Evolutionary conservation across 2,888 invertebrate genomes (phyloP), one percentile per base, ranked within the genome.

Genomic region (Matsumyia berberina): DNA sequence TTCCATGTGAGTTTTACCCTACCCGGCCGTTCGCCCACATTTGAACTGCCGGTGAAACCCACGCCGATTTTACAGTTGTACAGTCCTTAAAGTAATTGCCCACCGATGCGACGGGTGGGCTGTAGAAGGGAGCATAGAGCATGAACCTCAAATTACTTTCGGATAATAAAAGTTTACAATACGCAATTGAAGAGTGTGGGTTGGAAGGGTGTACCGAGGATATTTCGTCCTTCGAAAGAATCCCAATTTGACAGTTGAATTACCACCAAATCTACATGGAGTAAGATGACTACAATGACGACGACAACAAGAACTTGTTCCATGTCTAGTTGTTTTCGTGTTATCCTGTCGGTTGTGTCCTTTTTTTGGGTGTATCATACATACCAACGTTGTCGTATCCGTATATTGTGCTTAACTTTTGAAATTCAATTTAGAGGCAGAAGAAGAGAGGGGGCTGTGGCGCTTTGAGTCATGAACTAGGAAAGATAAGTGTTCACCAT

Each of bases 191-290:
- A 8, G n/a, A n/a, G 33, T 11, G 19, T 58, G 24, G 35, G 15
- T 0, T 11, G 31, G 33, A 17, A 29, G 24, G 4, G 24, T 24
- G 24, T 4, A 24, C 24, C 1, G 37, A 31, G 19, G 17, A 62
- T 44, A 19, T 62, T 15, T 67, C n/a, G 24, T 37, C 53, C 64
- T 17, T 33, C 11, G n/a, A 58, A 35, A 42, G 57, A 35, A 33
- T 77, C 12, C 33, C 49, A 67, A 58, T 73, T 78, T 73, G 78
- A 83, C 78, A 67, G 73, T 67, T 62, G 78, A 72, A 46, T 62
- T 57, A 70, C 76, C 58, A 58, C 39, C 31, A 70, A 64, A 66
- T 69, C 62, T 74, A 74, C 42, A 77, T 60, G 17, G 58, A 29
- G 49, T 2, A 58, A 46, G 35, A 60, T 37, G 42, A 37, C 70